These are phyloP conservation scores for Lithobates pipiens DNA, from an alignment of 2,797 vertebrate species.

Conservation along the genomic window DNA sequence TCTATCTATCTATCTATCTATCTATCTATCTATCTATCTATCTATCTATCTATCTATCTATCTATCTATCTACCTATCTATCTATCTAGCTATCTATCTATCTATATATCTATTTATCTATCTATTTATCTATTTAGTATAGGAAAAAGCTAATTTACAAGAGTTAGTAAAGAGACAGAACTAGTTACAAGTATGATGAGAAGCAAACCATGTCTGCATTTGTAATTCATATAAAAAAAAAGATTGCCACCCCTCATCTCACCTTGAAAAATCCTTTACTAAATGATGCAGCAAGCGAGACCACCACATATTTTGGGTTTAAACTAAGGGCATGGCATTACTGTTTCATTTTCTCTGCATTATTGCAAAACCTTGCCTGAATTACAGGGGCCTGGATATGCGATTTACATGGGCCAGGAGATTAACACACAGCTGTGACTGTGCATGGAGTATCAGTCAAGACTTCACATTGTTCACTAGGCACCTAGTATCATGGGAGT, in stretches of 20 bases:
- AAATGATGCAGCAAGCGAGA: slow-evolving; percentile 51
- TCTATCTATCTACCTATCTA: no score
- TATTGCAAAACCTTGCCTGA: slow-evolving; percentile 55
- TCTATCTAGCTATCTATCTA: no score
- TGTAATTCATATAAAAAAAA: slow-evolving; percentile 36
- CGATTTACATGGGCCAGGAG: slow-evolving; percentile 53
- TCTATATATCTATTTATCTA: no score
- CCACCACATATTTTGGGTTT: slow-evolving; percentile 56
- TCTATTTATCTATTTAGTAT: no score
- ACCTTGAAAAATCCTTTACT: slow-evolving; percentile 15
- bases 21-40: no score
- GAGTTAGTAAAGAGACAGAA: background rate
- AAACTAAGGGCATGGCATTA: slow-evolving; percentile 59
- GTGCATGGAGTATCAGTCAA: slow-evolving; percentile 47
- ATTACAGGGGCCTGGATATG: slow-evolving; percentile 53
- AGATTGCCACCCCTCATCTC: slow-evolving; percentile 42
- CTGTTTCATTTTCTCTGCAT: slow-evolving; percentile 58
- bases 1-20: no score
- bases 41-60: no score
- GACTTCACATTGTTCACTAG: slow-evolving; percentile 42
- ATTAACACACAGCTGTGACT: slow-evolving; percentile 56
- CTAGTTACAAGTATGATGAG: slow-evolving; percentile 1
- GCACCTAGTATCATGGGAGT: slow-evolving; percentile 43
- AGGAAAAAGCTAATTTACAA: no score
- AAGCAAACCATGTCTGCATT: slow-evolving; percentile 28